These are phyloP conservation scores for Anagrus nilaparvatae DNA, from an alignment of 1,140 invertebrate species.

Conservation along the genomic window DNA sequence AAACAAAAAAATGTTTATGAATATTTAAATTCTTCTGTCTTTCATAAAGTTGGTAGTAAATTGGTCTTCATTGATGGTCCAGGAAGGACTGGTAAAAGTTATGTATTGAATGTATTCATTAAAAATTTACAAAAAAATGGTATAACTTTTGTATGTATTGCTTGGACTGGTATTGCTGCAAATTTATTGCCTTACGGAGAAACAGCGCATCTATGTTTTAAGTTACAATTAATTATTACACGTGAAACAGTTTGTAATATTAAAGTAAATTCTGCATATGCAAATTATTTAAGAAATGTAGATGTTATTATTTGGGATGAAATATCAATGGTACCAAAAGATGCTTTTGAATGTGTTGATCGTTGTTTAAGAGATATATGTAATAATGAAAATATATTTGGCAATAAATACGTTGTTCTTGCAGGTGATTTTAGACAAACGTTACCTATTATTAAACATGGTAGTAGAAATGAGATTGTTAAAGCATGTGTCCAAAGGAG, in stretches of 20 bases:
- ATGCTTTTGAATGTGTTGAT: not conserved
- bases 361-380: not conserved
- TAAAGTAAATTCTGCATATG: too few relatives aligned
- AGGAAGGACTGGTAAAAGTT: slow-evolving; percentile 3
- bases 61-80: slow-evolving; percentile 4
- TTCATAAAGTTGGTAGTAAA: too few relatives aligned
- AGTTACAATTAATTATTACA: slow-evolving; percentile 1
- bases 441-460: slow-evolving; percentile 1
- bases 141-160: not conserved
- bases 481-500: slow-evolving; percentile 1
- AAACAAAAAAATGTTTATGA: too few relatives aligned
- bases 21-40: too few relatives aligned
- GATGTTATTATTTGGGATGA: not conserved
- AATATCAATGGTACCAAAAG: not conserved
- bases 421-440: slow-evolving; percentile 1
- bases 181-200: slow-evolving; percentile 1
- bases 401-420: not conserved
- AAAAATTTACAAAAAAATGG: not conserved
- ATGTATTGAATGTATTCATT: too few relatives aligned
- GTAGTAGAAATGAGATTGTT: not conserved
- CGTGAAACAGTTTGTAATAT: not conserved
- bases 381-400: not conserved
- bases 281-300: too few relatives aligned
- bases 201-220: not conserved
- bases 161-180: slow-evolving; percentile 4